A percentile compares a stretch with the other conserved stretches of the same genome.
Conservation (phyloP, 2,888 invertebrate genomes). For the Patella depressa region DNA sequence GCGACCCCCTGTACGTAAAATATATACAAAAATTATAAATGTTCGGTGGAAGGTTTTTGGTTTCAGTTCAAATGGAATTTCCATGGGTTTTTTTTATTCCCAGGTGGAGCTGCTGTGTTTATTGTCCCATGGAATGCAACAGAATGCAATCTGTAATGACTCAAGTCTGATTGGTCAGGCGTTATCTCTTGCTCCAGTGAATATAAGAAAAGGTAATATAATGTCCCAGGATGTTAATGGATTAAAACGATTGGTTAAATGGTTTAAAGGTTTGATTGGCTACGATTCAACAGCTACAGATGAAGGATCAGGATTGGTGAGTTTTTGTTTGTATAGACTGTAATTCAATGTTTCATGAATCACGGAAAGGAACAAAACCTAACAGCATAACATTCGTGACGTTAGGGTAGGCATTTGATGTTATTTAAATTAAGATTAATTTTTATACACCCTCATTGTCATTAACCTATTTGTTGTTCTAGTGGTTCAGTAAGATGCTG, state of each 20-base stretch:
- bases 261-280: conserved; percentile 71
- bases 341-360: no score
- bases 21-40: neutral
- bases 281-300: no score
- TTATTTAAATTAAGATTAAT: no score
- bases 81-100: neutral
- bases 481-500: no score
- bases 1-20: neutral
- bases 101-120: conserved; percentile 81
- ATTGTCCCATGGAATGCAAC: conserved; percentile 83
- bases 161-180: conserved; percentile 79
- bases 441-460: no score
- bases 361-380: no score
- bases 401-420: no score
- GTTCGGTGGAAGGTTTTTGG: neutral
- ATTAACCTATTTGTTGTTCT: no score
- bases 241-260: conserved; percentile 82
- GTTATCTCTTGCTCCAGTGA: conserved; percentile 77
- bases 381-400: no score
- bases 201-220: neutral
- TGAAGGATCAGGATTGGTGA: no score
- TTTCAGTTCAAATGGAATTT: neutral
- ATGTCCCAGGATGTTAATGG: conserved; percentile 77
- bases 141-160: conserved; percentile 70
- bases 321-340: no score